A percentile compares a stretch with the other conserved stretches of the same genome.
Conservation (phyloP, 2,113 vertebrate species). For the Poicephalus gulielmi region DNA sequence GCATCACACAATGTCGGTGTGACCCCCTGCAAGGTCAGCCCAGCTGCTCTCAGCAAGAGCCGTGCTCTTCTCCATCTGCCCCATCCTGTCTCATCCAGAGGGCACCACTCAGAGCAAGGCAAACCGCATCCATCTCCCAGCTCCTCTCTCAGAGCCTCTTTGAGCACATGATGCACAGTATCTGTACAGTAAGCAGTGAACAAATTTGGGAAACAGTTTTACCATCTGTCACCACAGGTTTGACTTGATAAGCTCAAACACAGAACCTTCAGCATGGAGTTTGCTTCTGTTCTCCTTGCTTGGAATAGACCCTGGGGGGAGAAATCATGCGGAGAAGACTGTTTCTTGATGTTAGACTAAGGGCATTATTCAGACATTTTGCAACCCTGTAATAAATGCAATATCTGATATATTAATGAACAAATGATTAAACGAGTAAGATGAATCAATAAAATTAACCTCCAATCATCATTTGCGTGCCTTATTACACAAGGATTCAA, state of each 20-base stretch:
- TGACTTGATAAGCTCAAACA: background rate
- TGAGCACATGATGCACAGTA: fast-evolving
- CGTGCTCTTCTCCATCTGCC: background rate
- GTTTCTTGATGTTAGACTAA: background rate
- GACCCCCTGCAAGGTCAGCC: background rate
- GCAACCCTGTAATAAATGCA: background rate
- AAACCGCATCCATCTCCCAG: background rate
- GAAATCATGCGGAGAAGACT: background rate
- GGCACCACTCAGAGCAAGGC: background rate
- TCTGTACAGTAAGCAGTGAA: background rate
- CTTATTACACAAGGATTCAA: background rate
- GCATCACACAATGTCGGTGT: fast-evolving
- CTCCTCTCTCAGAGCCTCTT: background rate
- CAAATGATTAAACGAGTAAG: background rate
- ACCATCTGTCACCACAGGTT: background rate
- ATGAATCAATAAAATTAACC: background rate
- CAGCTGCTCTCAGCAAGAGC: background rate
- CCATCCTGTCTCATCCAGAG: background rate
- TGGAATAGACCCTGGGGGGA: background rate
- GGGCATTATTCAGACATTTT: background rate
- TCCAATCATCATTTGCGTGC: background rate
- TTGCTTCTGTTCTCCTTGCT: background rate
- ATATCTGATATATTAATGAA: background rate
- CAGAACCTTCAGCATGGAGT: background rate
- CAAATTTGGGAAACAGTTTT: background rate